A percentile compares a stretch with the other conserved stretches of the same genome.
Conservation (phyloP, 2,113 vertebrate species). For the Atlantisia rogersi region DNA sequence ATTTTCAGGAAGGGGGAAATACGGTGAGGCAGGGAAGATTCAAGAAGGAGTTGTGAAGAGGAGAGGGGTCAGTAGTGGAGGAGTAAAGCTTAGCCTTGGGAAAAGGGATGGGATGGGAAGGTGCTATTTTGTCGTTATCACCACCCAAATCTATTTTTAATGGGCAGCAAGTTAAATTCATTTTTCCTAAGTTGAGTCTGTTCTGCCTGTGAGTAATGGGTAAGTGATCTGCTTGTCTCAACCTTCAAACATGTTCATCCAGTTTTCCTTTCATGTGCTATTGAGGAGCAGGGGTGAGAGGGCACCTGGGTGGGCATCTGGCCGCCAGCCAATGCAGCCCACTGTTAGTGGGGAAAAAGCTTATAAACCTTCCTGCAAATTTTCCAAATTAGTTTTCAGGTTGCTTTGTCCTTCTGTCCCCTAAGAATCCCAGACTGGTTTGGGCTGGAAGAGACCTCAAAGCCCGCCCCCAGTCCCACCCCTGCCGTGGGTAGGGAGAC, state of each 20-base stretch:
- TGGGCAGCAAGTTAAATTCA: not conserved
- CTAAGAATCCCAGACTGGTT: not conserved
- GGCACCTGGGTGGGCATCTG: not conserved
- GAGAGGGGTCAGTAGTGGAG: rapidly evolving
- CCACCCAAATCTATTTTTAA: not conserved
- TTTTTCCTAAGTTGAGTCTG: not conserved
- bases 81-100: too few relatives aligned
- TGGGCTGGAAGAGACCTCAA: not conserved
- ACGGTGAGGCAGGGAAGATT: rapidly evolving
- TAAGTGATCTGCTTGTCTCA: not conserved
- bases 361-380: not conserved
- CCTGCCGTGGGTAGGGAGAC: not conserved
- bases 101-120: not conserved
- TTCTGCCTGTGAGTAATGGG: too few relatives aligned
- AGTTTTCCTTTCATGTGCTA: not conserved
- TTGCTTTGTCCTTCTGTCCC: not conserved
- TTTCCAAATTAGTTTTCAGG: not conserved
- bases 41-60: not conserved
- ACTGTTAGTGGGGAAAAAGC: rapidly evolving
- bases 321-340: too few relatives aligned
- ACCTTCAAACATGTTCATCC: not conserved
- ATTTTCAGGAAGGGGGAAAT: not conserved
- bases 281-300: not conserved
- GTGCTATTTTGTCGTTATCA: not conserved
- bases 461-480: rapidly evolving